Percentiles rank a stretch among this genome's conserved stretches.
Evolutionary conservation across 2,113 vertebrate species (phyloP).

Genomic region (Rhea americana): DNA sequence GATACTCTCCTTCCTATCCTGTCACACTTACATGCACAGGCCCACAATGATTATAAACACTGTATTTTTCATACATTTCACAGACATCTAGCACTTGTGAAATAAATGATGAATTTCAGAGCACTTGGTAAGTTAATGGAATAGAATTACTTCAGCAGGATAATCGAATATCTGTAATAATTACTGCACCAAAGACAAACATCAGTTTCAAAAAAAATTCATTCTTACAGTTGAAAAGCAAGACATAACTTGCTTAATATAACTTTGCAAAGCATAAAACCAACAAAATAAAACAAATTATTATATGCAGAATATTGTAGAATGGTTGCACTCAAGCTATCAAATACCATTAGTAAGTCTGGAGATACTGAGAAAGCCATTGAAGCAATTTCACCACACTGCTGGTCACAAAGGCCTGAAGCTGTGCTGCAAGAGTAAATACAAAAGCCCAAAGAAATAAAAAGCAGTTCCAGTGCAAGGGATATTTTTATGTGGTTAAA

Average conservation of each 20-base stretch:
- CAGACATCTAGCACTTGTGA: not conserved
- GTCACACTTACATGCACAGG: not conserved
- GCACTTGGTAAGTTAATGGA: not conserved
- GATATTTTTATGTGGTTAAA: not conserved
- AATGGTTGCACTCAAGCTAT: not conserved
- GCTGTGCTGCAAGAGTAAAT: not conserved
- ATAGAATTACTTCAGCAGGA: not conserved
- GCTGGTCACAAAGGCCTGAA: not conserved
- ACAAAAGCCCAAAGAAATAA: too few relatives aligned
- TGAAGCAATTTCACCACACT: not conserved
- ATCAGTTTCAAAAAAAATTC: not conserved
- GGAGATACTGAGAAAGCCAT: rapidly evolving
- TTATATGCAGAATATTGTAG: not conserved
- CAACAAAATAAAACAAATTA: not conserved
- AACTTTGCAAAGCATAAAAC: not conserved
- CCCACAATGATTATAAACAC: not conserved
- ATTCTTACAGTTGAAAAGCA: rapidly evolving
- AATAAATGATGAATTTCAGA: not conserved
- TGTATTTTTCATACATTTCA: not conserved
- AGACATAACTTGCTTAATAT: rapidly evolving
- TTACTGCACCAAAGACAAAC: not conserved
- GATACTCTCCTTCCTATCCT: not conserved
- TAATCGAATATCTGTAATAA: not conserved
- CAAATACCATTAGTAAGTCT: not conserved
- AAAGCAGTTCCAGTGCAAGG: not conserved